Evolutionary conservation across 1,140 invertebrate species (phyloP).

Genomic region (Oedothorax gibbosus): DNA sequence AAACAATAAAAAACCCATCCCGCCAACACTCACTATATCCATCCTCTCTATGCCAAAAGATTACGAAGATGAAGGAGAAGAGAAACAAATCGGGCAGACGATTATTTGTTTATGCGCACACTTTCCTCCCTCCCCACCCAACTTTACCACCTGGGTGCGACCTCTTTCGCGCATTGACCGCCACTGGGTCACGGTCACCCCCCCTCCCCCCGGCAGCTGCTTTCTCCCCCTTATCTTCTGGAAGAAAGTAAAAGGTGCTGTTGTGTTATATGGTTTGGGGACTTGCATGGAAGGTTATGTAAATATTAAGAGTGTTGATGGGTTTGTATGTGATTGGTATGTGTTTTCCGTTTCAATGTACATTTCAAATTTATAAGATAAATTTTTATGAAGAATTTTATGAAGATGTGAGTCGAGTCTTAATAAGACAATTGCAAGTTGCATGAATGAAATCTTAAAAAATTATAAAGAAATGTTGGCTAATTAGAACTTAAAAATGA

Average conservation of each 20-base stretch:
- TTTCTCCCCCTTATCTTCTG: not conserved
- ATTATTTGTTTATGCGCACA: slow-evolving; percentile 3
- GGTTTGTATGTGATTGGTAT: no score
- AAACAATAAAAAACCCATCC: not conserved
- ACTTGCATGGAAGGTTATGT: no score
- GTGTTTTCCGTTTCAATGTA: no score
- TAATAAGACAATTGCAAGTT: no score
- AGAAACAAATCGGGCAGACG: not conserved
- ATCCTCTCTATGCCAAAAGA: not conserved
- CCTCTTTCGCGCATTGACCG: slow-evolving; percentile 45
- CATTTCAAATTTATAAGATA: no score
- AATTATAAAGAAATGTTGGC: no score
- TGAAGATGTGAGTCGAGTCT: no score
- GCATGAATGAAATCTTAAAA: no score
- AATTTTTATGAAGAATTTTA: no score
- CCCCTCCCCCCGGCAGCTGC: not conserved
- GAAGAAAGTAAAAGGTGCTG: slow-evolving; percentile 15
- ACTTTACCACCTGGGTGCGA: slow-evolving; percentile 29
- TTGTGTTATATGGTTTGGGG: not conserved
- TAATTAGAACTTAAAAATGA: no score
- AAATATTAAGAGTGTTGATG: no score
- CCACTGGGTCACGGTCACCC: slow-evolving; percentile 51
- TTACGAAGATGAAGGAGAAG: not conserved
- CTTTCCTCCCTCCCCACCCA: not conserved
- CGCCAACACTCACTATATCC: not conserved